phyloP scores from a whole-genome alignment of 1,140 invertebrate genomes.

The Eupristina koningsbergeri region DNA sequence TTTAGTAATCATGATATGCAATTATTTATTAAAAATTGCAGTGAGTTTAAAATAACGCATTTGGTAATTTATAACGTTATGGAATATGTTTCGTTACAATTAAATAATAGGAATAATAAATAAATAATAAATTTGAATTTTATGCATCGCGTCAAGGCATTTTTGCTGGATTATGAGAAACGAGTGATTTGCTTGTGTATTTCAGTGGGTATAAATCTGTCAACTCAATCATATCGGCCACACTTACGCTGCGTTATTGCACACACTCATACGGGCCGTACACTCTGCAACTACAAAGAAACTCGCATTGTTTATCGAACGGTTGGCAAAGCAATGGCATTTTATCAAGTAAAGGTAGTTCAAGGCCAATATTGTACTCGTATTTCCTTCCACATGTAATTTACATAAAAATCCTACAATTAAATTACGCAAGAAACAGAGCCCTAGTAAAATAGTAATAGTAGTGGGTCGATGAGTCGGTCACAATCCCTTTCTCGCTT shows the following conservation, averaged over 20 bases:
- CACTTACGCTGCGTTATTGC: neutral
- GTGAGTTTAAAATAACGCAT: neutral
- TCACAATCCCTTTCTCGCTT: neutral
- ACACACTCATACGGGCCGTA: too few relatives aligned
- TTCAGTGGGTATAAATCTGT: neutral
- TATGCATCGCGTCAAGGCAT: too few relatives aligned
- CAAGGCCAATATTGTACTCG: neutral
- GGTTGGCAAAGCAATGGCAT: neutral
- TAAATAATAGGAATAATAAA: neutral
- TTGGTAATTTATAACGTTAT: neutral
- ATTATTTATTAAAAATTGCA: neutral
- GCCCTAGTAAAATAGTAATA: neutral
- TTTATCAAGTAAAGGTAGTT: conserved; percentile 16
- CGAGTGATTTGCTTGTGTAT: too few relatives aligned
- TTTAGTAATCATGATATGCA: neutral
- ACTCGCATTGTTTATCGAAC: neutral
- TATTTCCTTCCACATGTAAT: neutral
- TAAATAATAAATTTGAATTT: neutral
- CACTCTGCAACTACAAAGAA: neutral
- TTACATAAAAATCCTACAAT: neutral
- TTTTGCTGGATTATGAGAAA: too few relatives aligned
- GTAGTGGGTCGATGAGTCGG: neutral
- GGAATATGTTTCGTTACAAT: neutral
- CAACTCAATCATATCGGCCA: neutral
- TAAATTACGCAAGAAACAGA: neutral